A percentile compares a stretch with the other conserved stretches of the same genome.
phyloP scores from a whole-genome alignment of 2,888 invertebrate species.

The Meteorus colon region DNA sequence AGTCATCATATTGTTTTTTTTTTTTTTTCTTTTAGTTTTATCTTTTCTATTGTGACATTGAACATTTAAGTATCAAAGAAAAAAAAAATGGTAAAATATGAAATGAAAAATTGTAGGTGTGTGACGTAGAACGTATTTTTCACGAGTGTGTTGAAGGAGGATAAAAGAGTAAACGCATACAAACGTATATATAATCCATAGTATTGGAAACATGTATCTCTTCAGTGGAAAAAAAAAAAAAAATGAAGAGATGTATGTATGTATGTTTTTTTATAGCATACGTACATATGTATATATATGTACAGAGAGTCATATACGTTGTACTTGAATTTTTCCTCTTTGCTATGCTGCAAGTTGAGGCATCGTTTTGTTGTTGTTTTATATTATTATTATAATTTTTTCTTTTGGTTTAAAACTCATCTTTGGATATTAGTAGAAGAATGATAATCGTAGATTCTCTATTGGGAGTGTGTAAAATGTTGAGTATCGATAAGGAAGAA shows the following conservation, averaged over 20 bases:
- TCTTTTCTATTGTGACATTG: constrained; percentile 20
- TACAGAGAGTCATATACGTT: constrained; percentile 43
- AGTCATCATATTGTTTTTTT: neutral
- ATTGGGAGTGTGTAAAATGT: constrained; percentile 52
- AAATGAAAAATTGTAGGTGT: constrained; percentile 35
- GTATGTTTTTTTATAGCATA: constrained; percentile 48
- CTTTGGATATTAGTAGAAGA: constrained; percentile 44
- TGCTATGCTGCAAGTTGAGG: constrained; percentile 42
- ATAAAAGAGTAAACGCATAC: neutral
- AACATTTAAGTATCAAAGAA: neutral
- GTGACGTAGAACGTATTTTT: constrained; percentile 42
- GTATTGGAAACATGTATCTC: constrained; percentile 20
- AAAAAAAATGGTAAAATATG: neutral
- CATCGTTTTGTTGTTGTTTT: constrained; percentile 38
- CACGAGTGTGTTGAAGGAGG: constrained; percentile 31
- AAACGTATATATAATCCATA: constrained; percentile 4
- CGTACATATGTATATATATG: neutral
- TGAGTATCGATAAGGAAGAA: constrained; percentile 32
- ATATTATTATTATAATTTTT: neutral
- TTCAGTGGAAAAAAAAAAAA: constrained; percentile 26
- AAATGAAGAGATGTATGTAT: constrained; percentile 22
- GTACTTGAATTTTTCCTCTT: constrained; percentile 41
- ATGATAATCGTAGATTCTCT: constrained; percentile 56
- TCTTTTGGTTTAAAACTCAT: constrained; percentile 33
- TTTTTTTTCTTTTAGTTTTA: neutral